Evolutionary conservation across 2,797 vertebrate genomes (phyloP), one percentile per base, ranked within the genome.

Genomic region (Danio aesculapii): DNA sequence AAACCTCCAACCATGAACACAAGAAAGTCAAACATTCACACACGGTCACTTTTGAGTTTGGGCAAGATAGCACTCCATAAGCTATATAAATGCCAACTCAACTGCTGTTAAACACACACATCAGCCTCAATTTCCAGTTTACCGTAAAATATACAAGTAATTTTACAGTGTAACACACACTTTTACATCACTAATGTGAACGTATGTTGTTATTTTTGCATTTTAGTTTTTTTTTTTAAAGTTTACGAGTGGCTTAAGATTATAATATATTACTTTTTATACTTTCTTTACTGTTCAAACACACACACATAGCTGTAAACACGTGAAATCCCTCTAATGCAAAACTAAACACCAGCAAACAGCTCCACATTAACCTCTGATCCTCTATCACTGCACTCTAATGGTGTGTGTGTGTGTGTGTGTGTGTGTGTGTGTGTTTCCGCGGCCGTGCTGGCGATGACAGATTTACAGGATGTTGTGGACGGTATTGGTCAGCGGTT

Each of bases 381-480:
- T 68, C 75, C 30, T 43, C 47, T 52, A 43, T 75, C 47, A 19
- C 16, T 50, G 17, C 52, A 57, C 52, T 57, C 50, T 76, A 77
- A 77, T 68, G 58, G 63, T 76, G 0, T 44, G 30, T 30, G 30
- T 30, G 30, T 67, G 80, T 8, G 78, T 73, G 67, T 17, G n/a
- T n/a, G n/a, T n/a, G 30, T 30, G 30, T 67, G 78, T 79, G 79
- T 50, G 84, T 47, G 79, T 92, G 94, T 94, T 92, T 91, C 95
- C 57, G 91, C 90, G 92, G 95, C 93, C 64, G 6, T 94, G 95
- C 93, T 91, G 10, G 95, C 94, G 96, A 91, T 98, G 97, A 98
- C 97, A 98, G 97, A 99, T 99, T 99, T 99, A 99, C 95, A 96
- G 97, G 95, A 98, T 97, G 97, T 94, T 96, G 94, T 94, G 96